A percentile compares a stretch with the other conserved stretches of the same genome.
These are phyloP conservation scores for Halocynthia aurantium DNA, from an alignment of 23 tunicate genomes.

Conservation along the genomic window DNA sequence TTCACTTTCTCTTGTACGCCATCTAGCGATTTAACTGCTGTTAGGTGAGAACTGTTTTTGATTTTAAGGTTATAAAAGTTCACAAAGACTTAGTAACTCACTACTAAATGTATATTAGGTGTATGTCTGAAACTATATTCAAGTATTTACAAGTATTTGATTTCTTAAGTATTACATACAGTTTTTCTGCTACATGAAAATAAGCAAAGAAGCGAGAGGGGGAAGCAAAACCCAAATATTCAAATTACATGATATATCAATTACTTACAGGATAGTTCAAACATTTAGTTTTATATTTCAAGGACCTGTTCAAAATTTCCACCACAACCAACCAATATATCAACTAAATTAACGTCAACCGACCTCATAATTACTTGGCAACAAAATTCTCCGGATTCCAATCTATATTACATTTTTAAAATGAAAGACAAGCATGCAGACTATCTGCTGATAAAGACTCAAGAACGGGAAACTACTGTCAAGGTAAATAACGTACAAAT, in stretches of 20 bases:
- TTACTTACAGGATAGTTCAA: no score
- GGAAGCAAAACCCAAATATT: not conserved
- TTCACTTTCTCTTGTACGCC: not conserved
- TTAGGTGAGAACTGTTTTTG: no score
- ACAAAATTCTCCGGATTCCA: not conserved
- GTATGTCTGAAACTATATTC: no score
- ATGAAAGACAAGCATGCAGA: not conserved
- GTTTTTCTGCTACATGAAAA: no score
- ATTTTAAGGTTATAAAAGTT: no score
- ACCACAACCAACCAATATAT: not conserved
- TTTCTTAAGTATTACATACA: no score
- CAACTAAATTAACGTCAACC: not conserved
- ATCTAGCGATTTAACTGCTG: no score
- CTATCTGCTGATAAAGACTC: no score
- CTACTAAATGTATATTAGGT: no score
- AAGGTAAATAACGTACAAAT: not conserved
- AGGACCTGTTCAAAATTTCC: constrained; percentile 4
- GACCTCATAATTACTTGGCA: constrained; percentile 10
- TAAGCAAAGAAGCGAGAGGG: not conserved
- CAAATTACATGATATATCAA: no score
- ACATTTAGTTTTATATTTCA: not conserved
- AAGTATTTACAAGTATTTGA: no score
- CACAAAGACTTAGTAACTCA: no score
- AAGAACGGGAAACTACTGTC: not conserved
- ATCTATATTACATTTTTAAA: not conserved